Evolutionary conservation across 2,888 invertebrate species (phyloP).

Genomic region (Cantharis rufa): DNA sequence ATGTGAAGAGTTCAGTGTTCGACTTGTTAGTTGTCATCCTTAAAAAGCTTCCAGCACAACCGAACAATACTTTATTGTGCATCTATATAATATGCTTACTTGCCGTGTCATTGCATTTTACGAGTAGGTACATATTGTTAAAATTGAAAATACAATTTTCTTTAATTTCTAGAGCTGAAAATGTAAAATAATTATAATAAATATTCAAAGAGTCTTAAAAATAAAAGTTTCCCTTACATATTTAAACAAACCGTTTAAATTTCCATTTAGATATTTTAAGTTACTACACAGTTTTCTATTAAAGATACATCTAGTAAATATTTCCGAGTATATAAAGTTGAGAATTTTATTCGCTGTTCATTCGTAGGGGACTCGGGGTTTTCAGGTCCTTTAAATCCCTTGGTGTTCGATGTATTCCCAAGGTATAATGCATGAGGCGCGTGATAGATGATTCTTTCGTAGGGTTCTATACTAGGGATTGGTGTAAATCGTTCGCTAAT

Average conservation of each 20-base stretch:
- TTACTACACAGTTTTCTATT: slow-evolving; percentile 13
- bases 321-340: slow-evolving; percentile 28
- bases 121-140: too few relatives aligned
- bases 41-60: neutral
- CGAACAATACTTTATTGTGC: neutral
- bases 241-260: neutral
- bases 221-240: neutral
- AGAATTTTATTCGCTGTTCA: slow-evolving; percentile 26
- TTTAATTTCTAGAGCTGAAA: neutral
- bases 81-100: neutral
- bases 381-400: slow-evolving; percentile 33
- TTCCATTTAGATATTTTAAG: slow-evolving; percentile 10
- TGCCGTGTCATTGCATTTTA: neutral
- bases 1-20: neutral
- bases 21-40: neutral
- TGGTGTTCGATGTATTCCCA: slow-evolving; percentile 28
- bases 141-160: neutral
- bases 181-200: neutral
- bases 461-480: slow-evolving; percentile 26
- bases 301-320: slow-evolving; percentile 18
- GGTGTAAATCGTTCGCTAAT: slow-evolving; percentile 36
- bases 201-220: neutral
- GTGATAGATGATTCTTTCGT: slow-evolving; percentile 35
- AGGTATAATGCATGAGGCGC: slow-evolving; percentile 29
- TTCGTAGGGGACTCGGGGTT: slow-evolving; percentile 24